Conservation (phyloP, 2,888 invertebrate species). For the Lasioglossum figueresi region DNA sequence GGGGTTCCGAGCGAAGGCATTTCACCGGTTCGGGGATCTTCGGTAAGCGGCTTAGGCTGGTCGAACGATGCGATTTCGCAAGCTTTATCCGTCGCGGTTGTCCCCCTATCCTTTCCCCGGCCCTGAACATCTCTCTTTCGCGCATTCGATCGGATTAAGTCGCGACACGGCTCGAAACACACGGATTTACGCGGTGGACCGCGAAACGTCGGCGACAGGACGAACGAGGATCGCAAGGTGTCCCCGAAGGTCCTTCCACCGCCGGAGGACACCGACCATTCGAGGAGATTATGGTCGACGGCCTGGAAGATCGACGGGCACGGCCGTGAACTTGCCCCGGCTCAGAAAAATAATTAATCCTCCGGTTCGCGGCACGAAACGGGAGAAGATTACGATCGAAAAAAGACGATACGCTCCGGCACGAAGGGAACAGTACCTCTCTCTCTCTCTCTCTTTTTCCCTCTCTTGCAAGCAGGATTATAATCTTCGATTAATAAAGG, state of each 20-base stretch:
- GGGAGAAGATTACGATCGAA: constrained; percentile 53
- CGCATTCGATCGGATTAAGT: constrained; percentile 47
- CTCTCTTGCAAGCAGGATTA: constrained; percentile 56
- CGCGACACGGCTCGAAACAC: not conserved
- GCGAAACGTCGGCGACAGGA: constrained; percentile 28
- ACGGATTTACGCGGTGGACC: constrained; percentile 30
- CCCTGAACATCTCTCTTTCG: constrained; percentile 17
- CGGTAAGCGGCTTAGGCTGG: constrained; percentile 65
- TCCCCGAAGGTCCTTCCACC: not conserved
- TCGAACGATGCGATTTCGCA: constrained; percentile 52
- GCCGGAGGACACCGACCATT: constrained; percentile 24
- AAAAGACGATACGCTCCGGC: not conserved
- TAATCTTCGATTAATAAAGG: constrained; percentile 70
- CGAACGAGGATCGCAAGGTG: constrained; percentile 29
- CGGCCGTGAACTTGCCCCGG: constrained; percentile 44
- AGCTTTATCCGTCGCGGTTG: constrained; percentile 40
- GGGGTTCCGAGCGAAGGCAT: constrained; percentile 3
- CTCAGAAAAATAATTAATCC: constrained; percentile 73
- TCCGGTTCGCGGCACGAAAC: constrained; percentile 34
- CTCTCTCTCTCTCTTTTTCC: constrained; percentile 43
- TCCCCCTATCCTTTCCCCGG: not conserved
- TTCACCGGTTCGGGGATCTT: constrained; percentile 31
- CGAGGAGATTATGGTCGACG: constrained; percentile 43
- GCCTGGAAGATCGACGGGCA: constrained; percentile 44
- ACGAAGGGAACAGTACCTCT: constrained; percentile 40